A percentile compares a stretch with the other conserved stretches of the same genome.
Conservation (phyloP, 2,797 vertebrate genomes). For the Pseudotriccus pelzelni region DNA sequence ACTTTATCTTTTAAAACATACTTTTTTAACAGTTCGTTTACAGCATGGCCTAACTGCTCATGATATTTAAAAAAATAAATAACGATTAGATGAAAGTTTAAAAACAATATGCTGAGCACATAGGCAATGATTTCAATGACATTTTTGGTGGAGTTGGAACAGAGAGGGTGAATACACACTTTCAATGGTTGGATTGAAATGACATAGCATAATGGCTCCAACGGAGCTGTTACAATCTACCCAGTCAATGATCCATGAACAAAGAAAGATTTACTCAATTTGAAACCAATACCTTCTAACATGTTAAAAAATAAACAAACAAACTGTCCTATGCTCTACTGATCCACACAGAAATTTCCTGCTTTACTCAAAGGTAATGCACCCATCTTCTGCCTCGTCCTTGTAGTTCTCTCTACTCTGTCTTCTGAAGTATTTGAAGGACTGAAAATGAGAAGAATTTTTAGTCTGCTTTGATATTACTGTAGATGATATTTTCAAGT, state of each 20-base stretch:
- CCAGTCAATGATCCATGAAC: constrained; percentile 50
- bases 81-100: neutral
- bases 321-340: neutral
- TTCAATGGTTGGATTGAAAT: constrained; percentile 32
- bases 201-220: constrained; percentile 30
- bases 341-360: neutral
- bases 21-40: constrained; percentile 29
- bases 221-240: constrained; percentile 42
- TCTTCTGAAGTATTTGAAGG: neutral
- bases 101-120: constrained; percentile 12
- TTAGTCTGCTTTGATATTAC: neutral
- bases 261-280: constrained; percentile 53
- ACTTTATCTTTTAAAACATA: neutral
- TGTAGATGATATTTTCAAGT: neutral
- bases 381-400: neutral
- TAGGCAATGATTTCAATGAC: neutral
- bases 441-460: neutral
- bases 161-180: neutral
- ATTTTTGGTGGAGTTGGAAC: neutral
- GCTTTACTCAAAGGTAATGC: neutral
- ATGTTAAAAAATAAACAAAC: constrained; percentile 53
- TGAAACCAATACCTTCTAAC: constrained; percentile 27
- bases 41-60: neutral
- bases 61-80: neutral
- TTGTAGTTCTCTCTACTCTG: neutral